phyloP scores from a whole-genome alignment of 1,140 invertebrate genomes.

The Drosophila truncata region DNA sequence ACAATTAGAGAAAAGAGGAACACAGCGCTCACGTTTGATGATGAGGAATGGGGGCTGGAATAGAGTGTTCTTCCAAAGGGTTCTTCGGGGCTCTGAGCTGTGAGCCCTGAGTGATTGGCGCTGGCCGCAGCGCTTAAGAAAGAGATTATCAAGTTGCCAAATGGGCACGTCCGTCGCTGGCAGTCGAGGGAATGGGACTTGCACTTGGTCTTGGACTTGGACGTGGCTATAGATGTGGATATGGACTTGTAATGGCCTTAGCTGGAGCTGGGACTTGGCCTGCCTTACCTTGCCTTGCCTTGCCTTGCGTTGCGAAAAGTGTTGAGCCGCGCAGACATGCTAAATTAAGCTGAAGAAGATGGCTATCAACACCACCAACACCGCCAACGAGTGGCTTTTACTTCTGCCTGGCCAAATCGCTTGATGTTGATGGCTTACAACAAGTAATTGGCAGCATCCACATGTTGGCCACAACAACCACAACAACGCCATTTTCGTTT shows the following conservation, averaged over 20 bases:
- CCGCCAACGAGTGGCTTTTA: slow-evolving; percentile 57
- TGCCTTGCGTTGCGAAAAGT: slow-evolving; percentile 64
- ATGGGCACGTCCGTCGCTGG: slow-evolving; percentile 73
- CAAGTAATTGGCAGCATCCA: slow-evolving; percentile 84
- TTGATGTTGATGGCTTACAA: slow-evolving; percentile 84
- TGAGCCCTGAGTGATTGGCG: slow-evolving; percentile 74
- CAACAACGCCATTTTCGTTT: slow-evolving; percentile 59
- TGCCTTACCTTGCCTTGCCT: slow-evolving; percentile 20
- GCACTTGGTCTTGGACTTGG: slow-evolving; percentile 8
- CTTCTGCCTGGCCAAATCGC: slow-evolving; percentile 76
- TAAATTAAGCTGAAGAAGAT: slow-evolving; percentile 85
- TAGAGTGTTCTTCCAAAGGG: slow-evolving; percentile 34
- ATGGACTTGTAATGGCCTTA: slow-evolving; percentile 6
- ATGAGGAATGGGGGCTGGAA: slow-evolving; percentile 40
- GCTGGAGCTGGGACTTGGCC: slow-evolving; percentile 2
- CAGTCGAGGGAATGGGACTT: slow-evolving; percentile 37
- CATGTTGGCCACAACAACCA: slow-evolving; percentile 60
- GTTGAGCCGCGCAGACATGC: slow-evolving; percentile 84
- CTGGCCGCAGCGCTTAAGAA: slow-evolving; percentile 75
- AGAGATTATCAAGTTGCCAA: slow-evolving; percentile 84
- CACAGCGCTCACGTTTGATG: slow-evolving; percentile 79
- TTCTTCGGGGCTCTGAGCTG: slow-evolving; percentile 7
- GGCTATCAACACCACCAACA: slow-evolving; percentile 82
- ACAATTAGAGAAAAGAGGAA: slow-evolving; percentile 84
- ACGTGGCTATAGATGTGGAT: background rate